Evolutionary conservation across 2,113 vertebrate genomes (phyloP).

Genomic region (Gobius niger): DNA sequence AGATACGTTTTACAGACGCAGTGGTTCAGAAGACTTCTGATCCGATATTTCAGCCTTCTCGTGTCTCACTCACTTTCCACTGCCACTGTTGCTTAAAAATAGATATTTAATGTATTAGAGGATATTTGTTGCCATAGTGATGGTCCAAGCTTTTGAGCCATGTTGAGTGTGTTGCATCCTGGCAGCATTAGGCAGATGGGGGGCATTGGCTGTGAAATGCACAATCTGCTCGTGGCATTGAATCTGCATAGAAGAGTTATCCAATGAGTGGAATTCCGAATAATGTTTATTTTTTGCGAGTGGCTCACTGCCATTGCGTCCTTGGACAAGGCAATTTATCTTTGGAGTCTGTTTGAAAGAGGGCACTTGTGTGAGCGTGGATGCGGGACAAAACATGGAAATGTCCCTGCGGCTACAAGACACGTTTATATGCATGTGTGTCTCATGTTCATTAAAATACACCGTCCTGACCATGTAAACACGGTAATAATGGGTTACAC

Average conservation of each 20-base stretch:
- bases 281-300: background rate
- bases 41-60: constrained; percentile 21
- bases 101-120: background rate
- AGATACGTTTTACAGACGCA: constrained; percentile 17
- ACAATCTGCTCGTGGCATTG: background rate
- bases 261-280: background rate
- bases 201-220: constrained; percentile 16
- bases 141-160: constrained; percentile 15
- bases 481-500: too few species aligned
- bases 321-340: too few species aligned
- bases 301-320: background rate
- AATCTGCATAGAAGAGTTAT: background rate
- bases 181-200: constrained; percentile 41
- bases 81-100: background rate
- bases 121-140: constrained; percentile 53
- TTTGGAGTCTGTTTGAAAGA: too few species aligned
- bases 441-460: too few species aligned
- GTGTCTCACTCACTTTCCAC: background rate
- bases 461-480: too few species aligned
- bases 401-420: too few species aligned
- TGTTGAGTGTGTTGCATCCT: constrained; percentile 17
- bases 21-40: constrained; percentile 47
- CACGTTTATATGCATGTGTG: too few species aligned
- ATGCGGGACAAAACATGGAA: too few species aligned
- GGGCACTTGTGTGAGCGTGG: too few species aligned